A percentile compares a stretch with the other conserved stretches of the same genome.
Evolutionary conservation across 2,888 invertebrate species (phyloP).

Genomic region (Melinopterus prodromus): DNA sequence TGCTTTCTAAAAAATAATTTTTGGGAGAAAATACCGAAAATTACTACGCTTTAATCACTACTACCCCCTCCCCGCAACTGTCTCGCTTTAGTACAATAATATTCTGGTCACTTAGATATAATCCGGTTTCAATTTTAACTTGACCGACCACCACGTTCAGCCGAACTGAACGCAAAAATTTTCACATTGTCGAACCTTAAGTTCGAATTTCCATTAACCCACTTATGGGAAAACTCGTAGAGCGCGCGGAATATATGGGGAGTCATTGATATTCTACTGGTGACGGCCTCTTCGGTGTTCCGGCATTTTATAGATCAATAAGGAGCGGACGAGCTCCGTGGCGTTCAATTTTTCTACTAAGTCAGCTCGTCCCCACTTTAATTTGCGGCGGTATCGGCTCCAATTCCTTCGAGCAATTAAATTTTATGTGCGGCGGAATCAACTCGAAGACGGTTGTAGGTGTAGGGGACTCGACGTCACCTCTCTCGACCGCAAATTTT

Average conservation of each 20-base stretch:
- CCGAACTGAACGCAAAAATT: neutral
- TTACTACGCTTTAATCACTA: no score
- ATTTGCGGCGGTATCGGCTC: neutral
- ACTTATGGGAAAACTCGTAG: neutral
- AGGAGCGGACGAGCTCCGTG: neutral
- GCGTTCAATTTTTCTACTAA: neutral
- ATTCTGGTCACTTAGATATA: no score
- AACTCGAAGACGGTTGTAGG: neutral
- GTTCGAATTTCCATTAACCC: neutral
- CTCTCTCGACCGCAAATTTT: neutral
- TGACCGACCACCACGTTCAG: no score
- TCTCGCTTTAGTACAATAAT: no score
- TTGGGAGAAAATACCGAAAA: no score
- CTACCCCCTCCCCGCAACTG: no score
- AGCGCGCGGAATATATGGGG: neutral
- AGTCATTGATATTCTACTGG: neutral
- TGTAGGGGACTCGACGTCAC: neutral
- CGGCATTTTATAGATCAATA: constrained; percentile 4
- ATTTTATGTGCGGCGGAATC: neutral
- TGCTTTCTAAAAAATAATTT: no score
- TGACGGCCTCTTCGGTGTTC: neutral
- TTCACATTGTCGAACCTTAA: neutral
- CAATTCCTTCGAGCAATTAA: neutral
- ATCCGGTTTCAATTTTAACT: no score
- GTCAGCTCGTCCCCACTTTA: neutral